Evolutionary conservation across 2,113 vertebrate genomes (phyloP).

Genomic region (Progne subis): DNA sequence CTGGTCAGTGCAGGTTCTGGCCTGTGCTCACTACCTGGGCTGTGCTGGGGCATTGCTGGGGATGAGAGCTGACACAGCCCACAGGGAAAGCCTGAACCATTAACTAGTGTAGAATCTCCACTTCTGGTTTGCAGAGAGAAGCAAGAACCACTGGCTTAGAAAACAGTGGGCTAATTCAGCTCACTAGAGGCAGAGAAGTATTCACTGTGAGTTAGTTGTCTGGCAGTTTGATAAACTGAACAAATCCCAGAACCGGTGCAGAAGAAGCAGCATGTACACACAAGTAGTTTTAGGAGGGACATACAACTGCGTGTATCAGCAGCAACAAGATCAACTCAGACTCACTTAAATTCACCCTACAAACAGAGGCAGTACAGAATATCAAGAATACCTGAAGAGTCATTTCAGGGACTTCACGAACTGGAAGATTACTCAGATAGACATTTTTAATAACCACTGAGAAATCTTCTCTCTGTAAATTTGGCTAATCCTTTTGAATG

Average conservation of each 20-base stretch:
- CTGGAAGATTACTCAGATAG: not conserved
- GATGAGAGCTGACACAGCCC: not conserved
- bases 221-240: not conserved
- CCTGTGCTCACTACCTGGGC: not conserved
- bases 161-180: not conserved
- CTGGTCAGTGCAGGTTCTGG: not conserved
- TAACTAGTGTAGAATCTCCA: not conserved
- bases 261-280: not conserved
- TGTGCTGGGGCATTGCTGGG: not conserved
- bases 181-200: not conserved
- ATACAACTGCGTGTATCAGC: not conserved
- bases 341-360: not conserved
- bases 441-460: not conserved
- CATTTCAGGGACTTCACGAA: not conserved
- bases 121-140: not conserved
- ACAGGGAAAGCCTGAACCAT: not conserved
- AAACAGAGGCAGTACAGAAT: not conserved
- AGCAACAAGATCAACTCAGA: not conserved
- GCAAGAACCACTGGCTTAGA: not conserved
- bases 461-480: not conserved
- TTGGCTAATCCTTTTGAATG: not conserved
- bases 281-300: not conserved
- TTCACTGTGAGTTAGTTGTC: not conserved
- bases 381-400: not conserved
- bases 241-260: not conserved